Evolutionary conservation across 2,797 vertebrate species (phyloP).

Genomic region (Lates japonicus): DNA sequence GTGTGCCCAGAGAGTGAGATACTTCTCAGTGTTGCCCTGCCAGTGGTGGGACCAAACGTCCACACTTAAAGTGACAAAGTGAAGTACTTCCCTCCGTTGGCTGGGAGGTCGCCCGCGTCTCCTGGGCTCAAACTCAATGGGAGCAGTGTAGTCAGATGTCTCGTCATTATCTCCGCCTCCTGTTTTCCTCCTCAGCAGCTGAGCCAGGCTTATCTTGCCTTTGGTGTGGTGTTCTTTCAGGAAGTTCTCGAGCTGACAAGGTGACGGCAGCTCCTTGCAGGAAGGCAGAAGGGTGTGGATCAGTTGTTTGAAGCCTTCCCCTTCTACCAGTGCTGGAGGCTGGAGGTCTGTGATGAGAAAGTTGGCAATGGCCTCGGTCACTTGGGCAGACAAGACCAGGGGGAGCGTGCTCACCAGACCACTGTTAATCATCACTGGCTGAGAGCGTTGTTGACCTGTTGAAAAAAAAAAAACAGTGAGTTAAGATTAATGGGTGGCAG

Average conservation of each 20-base stretch:
- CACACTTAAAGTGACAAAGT: slow-evolving; percentile 74
- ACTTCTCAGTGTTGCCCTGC: slow-evolving; percentile 62
- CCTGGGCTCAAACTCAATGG: slow-evolving; percentile 62
- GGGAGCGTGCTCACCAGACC: slow-evolving; percentile 32
- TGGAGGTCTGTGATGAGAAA: slow-evolving; percentile 81
- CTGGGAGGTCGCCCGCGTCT: slow-evolving; percentile 17
- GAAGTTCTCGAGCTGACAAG: slow-evolving; percentile 71
- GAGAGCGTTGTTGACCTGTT: slow-evolving; percentile 55
- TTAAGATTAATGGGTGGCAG: background rate
- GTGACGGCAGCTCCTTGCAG: slow-evolving; percentile 75
- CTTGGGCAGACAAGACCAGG: slow-evolving; percentile 44
- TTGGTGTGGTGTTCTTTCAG: slow-evolving; percentile 77
- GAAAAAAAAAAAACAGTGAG: background rate
- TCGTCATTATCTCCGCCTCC: slow-evolving; percentile 13
- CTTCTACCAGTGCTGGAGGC: slow-evolving; percentile 73
- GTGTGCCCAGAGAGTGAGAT: slow-evolving; percentile 84
- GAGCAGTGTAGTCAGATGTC: slow-evolving; percentile 62
- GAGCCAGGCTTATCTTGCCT: slow-evolving; percentile 66
- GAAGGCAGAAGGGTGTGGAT: slow-evolving; percentile 78
- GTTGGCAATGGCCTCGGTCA: slow-evolving; percentile 75
- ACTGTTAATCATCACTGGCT: slow-evolving; percentile 11
- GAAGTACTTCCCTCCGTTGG: slow-evolving; percentile 38
- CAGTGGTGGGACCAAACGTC: slow-evolving; percentile 82
- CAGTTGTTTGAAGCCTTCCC: slow-evolving; percentile 83
- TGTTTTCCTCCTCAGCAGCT: slow-evolving; percentile 55